Evolutionary conservation across 2,113 vertebrate genomes (phyloP).

Genomic region (Neomonachus schauinslandi): DNA sequence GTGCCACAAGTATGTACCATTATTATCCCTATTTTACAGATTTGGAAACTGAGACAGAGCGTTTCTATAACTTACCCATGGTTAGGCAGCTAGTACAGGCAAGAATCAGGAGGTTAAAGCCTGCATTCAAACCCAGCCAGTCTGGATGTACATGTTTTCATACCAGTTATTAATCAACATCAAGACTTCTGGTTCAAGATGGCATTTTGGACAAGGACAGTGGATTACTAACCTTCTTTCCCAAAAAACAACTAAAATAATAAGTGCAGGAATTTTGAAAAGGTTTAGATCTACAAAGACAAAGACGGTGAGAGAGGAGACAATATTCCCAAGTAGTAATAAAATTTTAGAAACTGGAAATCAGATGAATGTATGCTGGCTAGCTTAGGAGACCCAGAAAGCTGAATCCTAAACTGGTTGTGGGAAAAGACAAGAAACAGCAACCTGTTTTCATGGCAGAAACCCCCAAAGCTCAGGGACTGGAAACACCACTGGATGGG

Average conservation of each 20-base stretch:
- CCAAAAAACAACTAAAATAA: background rate
- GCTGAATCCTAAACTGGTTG: background rate
- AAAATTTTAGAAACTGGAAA: conserved; percentile 36
- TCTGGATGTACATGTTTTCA: background rate
- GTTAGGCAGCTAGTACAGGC: background rate
- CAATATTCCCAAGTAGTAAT: background rate
- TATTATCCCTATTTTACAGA: conserved; percentile 32
- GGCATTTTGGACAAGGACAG: background rate
- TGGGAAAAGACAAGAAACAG: conserved; percentile 18
- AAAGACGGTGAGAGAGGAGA: background rate
- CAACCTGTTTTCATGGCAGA: background rate
- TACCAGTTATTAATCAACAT: background rate
- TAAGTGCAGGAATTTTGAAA: background rate
- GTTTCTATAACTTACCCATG: background rate
- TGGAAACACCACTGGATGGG: background rate
- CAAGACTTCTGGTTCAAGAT: background rate
- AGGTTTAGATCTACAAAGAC: background rate
- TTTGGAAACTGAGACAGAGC: background rate
- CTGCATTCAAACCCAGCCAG: background rate
- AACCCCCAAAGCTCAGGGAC: background rate
- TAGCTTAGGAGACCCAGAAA: background rate
- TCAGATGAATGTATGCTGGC: background rate
- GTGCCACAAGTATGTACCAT: background rate
- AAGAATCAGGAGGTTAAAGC: background rate
- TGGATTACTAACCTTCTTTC: background rate